phyloP scores from a whole-genome alignment of 1,140 invertebrate species.

The Druon quercuslanigerum region DNA sequence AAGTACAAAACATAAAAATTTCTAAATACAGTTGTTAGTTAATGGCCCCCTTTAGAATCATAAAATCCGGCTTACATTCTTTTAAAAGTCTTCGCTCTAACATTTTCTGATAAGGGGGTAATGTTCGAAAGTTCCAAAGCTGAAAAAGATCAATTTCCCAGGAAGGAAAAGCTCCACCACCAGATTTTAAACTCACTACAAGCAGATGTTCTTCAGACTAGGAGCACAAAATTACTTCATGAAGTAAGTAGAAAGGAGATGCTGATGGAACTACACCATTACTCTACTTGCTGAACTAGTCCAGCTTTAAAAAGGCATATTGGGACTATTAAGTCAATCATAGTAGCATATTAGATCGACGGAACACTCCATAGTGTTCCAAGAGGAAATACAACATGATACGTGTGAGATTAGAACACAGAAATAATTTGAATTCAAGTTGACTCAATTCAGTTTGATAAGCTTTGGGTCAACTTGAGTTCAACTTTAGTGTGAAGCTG shows the following conservation, averaged over 20 bases:
- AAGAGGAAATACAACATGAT: neutral
- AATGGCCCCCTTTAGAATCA: too few relatives aligned
- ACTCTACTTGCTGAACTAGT: constrained; percentile 4
- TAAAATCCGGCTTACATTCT: too few relatives aligned
- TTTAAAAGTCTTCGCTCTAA: neutral
- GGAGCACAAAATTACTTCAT: neutral
- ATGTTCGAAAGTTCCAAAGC: constrained; percentile 1
- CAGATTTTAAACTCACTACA: constrained; percentile 4
- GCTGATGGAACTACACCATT: neutral
- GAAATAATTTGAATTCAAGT: too few relatives aligned
- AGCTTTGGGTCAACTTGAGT: too few relatives aligned
- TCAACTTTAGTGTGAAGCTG: too few relatives aligned
- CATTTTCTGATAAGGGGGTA: neutral
- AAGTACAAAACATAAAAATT: too few relatives aligned
- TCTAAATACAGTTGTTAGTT: too few relatives aligned
- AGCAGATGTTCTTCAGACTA: neutral
- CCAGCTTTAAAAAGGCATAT: neutral
- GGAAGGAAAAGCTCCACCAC: neutral
- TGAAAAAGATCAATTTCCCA: neutral
- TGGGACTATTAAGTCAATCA: neutral
- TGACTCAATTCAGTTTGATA: too few relatives aligned
- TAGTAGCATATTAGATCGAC: neutral
- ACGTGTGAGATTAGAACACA: neutral
- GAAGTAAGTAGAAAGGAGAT: neutral
- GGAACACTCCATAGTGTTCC: neutral